Conservation (phyloP, 2,888 invertebrate genomes). For the Priocnemis perturbator region DNA sequence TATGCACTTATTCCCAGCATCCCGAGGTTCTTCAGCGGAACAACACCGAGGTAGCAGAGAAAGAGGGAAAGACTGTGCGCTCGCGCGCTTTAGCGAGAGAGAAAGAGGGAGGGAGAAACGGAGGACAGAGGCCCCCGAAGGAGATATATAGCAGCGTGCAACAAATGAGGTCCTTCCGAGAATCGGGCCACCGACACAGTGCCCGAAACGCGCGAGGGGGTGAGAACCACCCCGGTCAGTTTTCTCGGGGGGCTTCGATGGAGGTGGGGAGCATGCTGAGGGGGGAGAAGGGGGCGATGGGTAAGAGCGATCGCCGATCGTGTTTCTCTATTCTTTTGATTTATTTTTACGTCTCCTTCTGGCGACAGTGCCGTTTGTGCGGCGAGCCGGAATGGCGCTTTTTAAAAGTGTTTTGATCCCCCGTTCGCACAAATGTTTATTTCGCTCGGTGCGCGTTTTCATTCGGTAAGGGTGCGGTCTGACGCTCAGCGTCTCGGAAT, state of each 20-base stretch:
- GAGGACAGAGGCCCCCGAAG: slow-evolving; percentile 56
- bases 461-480: no score
- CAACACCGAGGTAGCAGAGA: slow-evolving; percentile 42
- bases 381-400: no score
- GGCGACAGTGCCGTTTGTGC: not conserved
- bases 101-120: slow-evolving; percentile 22
- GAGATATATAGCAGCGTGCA: slow-evolving; percentile 74
- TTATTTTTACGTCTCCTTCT: slow-evolving; percentile 28
- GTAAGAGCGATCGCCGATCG: slow-evolving; percentile 47
- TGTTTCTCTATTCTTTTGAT: slow-evolving; percentile 34
- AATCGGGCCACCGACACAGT: slow-evolving; percentile 75
- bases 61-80: slow-evolving; percentile 14
- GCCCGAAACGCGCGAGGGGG: slow-evolving; percentile 64
- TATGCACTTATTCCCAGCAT: slow-evolving; percentile 59
- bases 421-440: no score
- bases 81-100: not conserved
- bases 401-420: no score
- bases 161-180: slow-evolving; percentile 75
- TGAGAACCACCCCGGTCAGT: slow-evolving; percentile 70
- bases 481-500: no score
- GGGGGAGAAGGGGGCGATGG: slow-evolving; percentile 41
- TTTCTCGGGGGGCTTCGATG: slow-evolving; percentile 17
- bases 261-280: no score
- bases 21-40: slow-evolving; percentile 42
- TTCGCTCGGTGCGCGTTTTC: no score